Base-by-base conservation (phyloP, 2,113 vertebrate species). In the Oncorhynchus clarkii region DNA sequence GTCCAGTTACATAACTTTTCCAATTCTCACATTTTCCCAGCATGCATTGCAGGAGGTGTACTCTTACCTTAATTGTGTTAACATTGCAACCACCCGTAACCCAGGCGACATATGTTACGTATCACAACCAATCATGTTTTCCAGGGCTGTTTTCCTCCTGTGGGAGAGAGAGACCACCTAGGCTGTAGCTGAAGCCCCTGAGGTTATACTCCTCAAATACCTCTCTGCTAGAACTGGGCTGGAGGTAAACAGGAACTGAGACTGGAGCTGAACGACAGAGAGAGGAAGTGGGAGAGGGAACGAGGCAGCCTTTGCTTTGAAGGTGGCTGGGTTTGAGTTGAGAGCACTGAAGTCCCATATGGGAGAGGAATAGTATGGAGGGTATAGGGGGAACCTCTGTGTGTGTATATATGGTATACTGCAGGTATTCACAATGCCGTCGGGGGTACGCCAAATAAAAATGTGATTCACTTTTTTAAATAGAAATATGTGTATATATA, bases 1-100 rank as follows among this genome's bases (percentile, higher is more conserved):
- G 65, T 74, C 13, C 26, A 31, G 81, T 86, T 81, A 77, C 70
- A 22, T 88, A 68, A 85, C 85, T 77, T 88, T 83, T 76, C 0
- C 1, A 51, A 45, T 26, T 34, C 26, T 75, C 5, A 9, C 9
- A 79, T n/a, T 67, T 64, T n/a, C 29, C 49, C 45, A 20, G 65
- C 48, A 73, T 65, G 78, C 84, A 3, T 79, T 78, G 78, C 85
- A 79, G 84, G 86, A 83, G 74, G 60, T 5, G 29, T 65, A 60
- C 69, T 77, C 51, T 70, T 31, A 34, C 24, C 34, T 31, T 78
- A 82, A 84, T 80, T 76, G 59, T 24, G n/a, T 22, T 65, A 18
- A 14, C 31, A 24, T 76, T 6, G 12, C 8, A 7, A 6, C 6
- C 14, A 48, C 34, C 16, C 0, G 4, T 1, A 11, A 20, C 27